phyloP scores from a whole-genome alignment of 2,113 vertebrate genomes.

The Corapipo altera region DNA sequence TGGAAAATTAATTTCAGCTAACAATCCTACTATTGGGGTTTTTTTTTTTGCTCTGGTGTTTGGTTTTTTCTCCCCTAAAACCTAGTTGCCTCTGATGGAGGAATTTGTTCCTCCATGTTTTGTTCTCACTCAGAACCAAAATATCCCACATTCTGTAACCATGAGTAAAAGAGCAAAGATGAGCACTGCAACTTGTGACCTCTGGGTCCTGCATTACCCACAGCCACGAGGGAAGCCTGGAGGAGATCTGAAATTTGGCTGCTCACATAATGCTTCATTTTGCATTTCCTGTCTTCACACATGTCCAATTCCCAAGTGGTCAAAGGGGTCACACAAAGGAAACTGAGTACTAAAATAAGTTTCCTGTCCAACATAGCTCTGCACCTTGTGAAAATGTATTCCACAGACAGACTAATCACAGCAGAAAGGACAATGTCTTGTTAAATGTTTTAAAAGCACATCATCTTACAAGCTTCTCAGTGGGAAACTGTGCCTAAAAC shows the following conservation, averaged over 20 bases:
- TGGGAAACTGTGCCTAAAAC: background rate
- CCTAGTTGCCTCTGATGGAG: background rate
- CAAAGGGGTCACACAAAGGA: background rate
- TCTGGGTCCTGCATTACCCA: fast-evolving
- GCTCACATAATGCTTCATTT: background rate
- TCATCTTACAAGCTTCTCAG: background rate
- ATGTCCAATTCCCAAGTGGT: background rate
- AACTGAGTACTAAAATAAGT: background rate
- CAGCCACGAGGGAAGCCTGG: background rate
- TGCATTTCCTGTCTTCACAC: background rate
- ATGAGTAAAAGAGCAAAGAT: background rate
- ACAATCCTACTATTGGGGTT: background rate
- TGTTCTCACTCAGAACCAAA: background rate
- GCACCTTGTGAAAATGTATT: background rate
- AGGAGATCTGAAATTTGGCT: background rate
- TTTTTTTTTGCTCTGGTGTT: background rate
- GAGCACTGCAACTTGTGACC: background rate
- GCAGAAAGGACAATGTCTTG: background rate
- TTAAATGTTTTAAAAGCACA: background rate
- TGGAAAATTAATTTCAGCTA: background rate
- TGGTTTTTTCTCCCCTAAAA: background rate
- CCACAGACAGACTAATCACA: background rate
- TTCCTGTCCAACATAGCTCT: background rate
- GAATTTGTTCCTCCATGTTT: background rate
- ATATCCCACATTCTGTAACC: background rate